Base-by-base conservation (phyloP, 2,888 invertebrate genomes). In the Drosophila nr. medialis region DNA sequence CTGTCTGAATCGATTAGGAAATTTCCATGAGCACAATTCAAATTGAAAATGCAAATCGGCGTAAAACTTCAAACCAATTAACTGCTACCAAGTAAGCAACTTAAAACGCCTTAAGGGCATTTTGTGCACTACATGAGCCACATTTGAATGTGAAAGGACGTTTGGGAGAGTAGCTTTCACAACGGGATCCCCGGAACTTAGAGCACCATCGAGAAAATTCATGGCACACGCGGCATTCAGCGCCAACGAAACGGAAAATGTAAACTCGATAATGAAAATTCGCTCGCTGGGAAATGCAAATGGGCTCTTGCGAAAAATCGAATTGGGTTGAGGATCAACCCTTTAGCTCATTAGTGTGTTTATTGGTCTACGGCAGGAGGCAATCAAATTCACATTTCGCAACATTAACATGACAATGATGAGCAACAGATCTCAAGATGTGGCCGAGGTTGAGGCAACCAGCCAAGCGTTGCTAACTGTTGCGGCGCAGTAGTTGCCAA, bases 321-420 rank as follows among this genome's bases (percentile, higher is more conserved):
- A 42, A 42, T 56, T 42, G 15, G 40, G 29, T 29, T 64, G 50
- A n/a, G 32, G 36, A 27, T 27, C 58, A 68, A 73, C 72, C 81
- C 74, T 66, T 85, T 67, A 70, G 86, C 81, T 89, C 77, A 87
- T 86, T 88, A 85, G 77, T 68, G 77, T 68, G 64, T 75, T 84
- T 82, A 90, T 90, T 89, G 87, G 85, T 83, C 74, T 76, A 72
- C 76, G 77, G 79, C 80, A 80, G 83, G 66, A 83, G 81, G 90
- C 91, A 91, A 91, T 91, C 88, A 91, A 91, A 89, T 83, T 82
- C 88, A 81, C 81, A 91, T 91, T 90, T 90, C 70, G 88, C 83
- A 80, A 80, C 76, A 91, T 91, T 91, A 90, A 83, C 91, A 91
- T 91, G 88, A 91, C 91, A 86, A 86, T 75, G 78, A 45, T 45